Evolutionary conservation across 1,140 invertebrate species (phyloP).

Genomic region (Drosophila ananassae): DNA sequence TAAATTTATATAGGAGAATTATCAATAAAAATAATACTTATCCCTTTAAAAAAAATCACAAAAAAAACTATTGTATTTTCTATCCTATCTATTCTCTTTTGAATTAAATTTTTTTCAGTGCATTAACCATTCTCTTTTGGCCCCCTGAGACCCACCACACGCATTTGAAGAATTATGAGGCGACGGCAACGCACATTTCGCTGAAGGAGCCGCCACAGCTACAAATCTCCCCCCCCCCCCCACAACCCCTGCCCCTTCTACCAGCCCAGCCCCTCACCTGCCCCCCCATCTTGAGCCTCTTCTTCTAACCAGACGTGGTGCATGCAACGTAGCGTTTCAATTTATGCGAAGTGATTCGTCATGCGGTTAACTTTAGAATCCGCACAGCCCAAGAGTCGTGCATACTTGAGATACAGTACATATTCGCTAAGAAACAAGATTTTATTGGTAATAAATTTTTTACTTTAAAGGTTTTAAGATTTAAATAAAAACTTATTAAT

Average conservation of each 20-base stretch:
- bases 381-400: conserved; percentile 53
- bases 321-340: conserved; percentile 80
- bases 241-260: no score
- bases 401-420: conserved; percentile 40
- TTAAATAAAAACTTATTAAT: no score
- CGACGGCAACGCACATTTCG: conserved; percentile 73
- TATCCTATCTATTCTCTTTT: not conserved
- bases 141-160: conserved; percentile 59
- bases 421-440: not conserved
- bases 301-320: conserved; percentile 60
- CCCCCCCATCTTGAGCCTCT: conserved; percentile 22
- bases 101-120: not conserved
- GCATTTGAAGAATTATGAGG: conserved; percentile 80
- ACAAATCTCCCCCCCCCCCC: conserved; percentile 40
- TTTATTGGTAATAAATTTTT: not conserved
- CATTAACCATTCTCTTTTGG: conserved; percentile 26
- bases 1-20: no score
- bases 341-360: conserved; percentile 82
- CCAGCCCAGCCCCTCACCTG: not conserved
- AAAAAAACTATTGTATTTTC: not conserved
- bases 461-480: no score
- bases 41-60: no score
- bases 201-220: conserved; percentile 60
- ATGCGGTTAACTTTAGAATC: conserved; percentile 82
- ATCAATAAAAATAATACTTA: no score